Evolutionary conservation across 2,113 vertebrate species (phyloP), one percentile per base, ranked within the genome.

Genomic region (Zeus faber): DNA sequence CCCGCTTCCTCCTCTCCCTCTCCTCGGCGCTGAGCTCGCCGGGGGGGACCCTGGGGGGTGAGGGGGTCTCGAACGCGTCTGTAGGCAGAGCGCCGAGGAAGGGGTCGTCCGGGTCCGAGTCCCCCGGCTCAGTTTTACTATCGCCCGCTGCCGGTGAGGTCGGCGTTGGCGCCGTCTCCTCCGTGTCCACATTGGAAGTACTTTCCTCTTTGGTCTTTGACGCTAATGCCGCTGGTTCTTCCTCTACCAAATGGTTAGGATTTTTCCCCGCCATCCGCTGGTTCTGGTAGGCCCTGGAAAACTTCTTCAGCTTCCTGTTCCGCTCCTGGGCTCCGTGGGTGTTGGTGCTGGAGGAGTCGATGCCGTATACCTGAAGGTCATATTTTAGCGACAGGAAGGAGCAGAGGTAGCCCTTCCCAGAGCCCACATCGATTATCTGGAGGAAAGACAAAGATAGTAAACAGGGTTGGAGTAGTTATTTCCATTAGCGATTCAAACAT

Each of bases 321-420:
- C 96, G 93, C 85, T 98, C 91, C 60, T 91, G 89, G 72, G 97
- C 97, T 45, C 95, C 92, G 3, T 85, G 89, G 1, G 96, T 99
- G 83, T 93, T 98, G 60, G 64, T 84, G 79, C 84, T 92, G 40
- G 96, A 99, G 1, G 94, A 96, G 82, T 99, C 97, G 9, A 99
- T 95, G 80, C 96, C 97, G 66, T 93, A 99, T 62, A 99, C 96
- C 48, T 80, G 89, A 40, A 99, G 90, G 64, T 89, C 87, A 62
- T 94, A 94, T 17, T 86, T 91, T 89, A 99, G 84, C 16, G 95
- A 97, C 76, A 99, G 88, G 87, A 92, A 98, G 1, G 95, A 96
- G 78, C 95, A 95, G 64, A 99, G 76, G 73, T 99, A 99, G 45
- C 97, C 97, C 86, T 99, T 99, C 54, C 97, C 96, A 39, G 96